These are phyloP conservation scores for Drosophila oshimai DNA, from an alignment of 1,140 invertebrate species.

Conservation along the genomic window DNA sequence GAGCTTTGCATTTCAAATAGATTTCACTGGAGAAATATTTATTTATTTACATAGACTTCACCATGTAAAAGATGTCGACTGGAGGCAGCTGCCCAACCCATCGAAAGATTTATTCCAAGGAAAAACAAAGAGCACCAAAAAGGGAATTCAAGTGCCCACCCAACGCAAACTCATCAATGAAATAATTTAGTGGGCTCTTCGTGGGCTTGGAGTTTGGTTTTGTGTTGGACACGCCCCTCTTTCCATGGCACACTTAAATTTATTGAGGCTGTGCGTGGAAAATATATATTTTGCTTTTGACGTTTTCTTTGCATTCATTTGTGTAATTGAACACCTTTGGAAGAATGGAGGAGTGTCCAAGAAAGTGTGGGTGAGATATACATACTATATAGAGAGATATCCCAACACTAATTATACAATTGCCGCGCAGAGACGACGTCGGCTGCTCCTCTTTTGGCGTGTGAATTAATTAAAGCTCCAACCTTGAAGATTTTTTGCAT, in stretches of 20 bases:
- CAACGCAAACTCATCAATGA: conserved; percentile 23
- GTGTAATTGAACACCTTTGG: conserved; percentile 48
- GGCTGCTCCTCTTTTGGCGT: conserved; percentile 41
- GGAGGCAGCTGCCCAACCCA: conserved; percentile 23
- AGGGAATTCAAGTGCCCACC: conserved; percentile 23
- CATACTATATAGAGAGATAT: conserved; percentile 7
- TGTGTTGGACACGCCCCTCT: conserved; percentile 23
- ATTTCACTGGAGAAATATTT: conserved; percentile 23
- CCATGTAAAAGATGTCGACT: conserved; percentile 5
- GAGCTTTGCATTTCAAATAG: conserved; percentile 36
- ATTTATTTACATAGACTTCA: conserved; percentile 3
- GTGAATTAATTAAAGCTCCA: conserved; percentile 48
- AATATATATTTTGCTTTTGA: conserved; percentile 26
- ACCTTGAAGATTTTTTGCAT: conserved; percentile 48
- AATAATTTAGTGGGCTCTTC: conserved; percentile 26
- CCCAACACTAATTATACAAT: conserved; percentile 47
- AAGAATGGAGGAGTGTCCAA: conserved; percentile 21
- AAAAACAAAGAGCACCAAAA: neutral
- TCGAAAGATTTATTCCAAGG: neutral
- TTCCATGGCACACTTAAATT: conserved; percentile 32
- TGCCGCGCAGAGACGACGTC: conserved; percentile 20
- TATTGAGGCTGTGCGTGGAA: conserved; percentile 42
- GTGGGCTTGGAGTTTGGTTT: neutral
- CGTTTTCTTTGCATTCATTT: conserved; percentile 35
- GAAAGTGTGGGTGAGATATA: conserved; percentile 6